Evolutionary conservation across 2,113 vertebrate genomes (phyloP), one percentile per base, ranked within the genome.

Genomic region (Cercocebus atys): DNA sequence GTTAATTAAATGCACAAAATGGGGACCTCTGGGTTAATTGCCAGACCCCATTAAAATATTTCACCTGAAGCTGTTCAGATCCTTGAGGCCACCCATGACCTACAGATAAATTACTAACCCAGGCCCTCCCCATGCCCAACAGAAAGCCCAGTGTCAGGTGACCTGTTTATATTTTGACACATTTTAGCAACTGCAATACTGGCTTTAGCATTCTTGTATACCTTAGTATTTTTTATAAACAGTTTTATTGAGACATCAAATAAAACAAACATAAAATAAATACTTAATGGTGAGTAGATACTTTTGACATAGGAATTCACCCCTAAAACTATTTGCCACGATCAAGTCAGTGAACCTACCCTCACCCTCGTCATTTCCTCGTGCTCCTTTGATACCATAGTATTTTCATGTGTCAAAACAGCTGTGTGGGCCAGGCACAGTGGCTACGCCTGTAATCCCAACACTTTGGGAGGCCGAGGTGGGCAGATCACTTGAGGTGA

Each of bases 331-430:
- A 38, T 59, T 40, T 18, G 22, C 61, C 73, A 61, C 2, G 5
- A 83, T 50, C 23, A 57, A 64, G 43, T 68, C 3, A 55, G 16
- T 3, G 30, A 68, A 8, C 12, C 14, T 6, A n/a, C 3, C 9
- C 50, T 76, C 43, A 14, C 14, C 38, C 27, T 18, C 3, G 8
- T 79, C 25, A 4, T 32, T 43, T 87, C 57, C 16, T 87, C 57
- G 5, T 0, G 1, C 47, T 12, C 12, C 38, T 64, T 82, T 6
- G 45, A n/a, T 64, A n/a, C 18, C 23, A 6, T 2, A 5, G 72
- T 59, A n/a, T 14, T 88, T 92, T 81, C 52, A 75, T 23, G 43
- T n/a, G n/a, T n/a, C 30, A n/a, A 81, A 55, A 64, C 27, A 64
- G 27, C 61, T 14, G 61, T 64, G 61, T 32, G 61, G 61, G 61